Conservation (phyloP, 2,113 vertebrate genomes). For the Entomyzon cyanotis region DNA sequence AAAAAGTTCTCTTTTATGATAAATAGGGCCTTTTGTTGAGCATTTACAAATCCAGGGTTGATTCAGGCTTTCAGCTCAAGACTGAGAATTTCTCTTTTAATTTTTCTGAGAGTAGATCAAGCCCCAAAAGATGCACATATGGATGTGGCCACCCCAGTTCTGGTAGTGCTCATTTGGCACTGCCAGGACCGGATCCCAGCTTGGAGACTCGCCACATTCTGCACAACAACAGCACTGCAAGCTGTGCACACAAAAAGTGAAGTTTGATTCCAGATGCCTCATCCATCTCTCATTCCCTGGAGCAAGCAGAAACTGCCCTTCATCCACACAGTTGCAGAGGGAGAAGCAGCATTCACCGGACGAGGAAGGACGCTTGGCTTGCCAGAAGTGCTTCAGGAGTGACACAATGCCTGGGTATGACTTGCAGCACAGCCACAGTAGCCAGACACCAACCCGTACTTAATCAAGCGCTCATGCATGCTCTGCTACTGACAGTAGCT, state of each 20-base stretch:
- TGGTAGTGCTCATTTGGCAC: accelerated
- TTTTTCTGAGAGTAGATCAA: background rate
- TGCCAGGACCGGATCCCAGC: background rate
- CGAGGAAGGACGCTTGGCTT: background rate
- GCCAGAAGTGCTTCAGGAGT: background rate
- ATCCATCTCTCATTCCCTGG: background rate
- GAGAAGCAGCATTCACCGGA: background rate
- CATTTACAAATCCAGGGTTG: background rate
- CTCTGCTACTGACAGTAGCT: background rate
- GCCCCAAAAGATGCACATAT: accelerated
- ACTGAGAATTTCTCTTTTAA: background rate
- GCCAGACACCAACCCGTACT: background rate
- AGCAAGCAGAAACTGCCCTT: background rate
- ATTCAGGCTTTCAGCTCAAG: background rate
- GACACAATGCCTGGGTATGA: background rate
- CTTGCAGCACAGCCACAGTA: accelerated
- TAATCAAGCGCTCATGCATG: accelerated
- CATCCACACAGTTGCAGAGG: background rate
- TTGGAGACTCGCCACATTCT: background rate
- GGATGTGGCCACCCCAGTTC: background rate
- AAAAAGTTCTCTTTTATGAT: background rate
- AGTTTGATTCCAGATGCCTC: background rate
- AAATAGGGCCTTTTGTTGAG: background rate
- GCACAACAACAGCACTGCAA: background rate
- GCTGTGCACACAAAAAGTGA: background rate